phyloP scores from a whole-genome alignment of 2,888 invertebrate species.

The Dolichopus griseipennis region DNA sequence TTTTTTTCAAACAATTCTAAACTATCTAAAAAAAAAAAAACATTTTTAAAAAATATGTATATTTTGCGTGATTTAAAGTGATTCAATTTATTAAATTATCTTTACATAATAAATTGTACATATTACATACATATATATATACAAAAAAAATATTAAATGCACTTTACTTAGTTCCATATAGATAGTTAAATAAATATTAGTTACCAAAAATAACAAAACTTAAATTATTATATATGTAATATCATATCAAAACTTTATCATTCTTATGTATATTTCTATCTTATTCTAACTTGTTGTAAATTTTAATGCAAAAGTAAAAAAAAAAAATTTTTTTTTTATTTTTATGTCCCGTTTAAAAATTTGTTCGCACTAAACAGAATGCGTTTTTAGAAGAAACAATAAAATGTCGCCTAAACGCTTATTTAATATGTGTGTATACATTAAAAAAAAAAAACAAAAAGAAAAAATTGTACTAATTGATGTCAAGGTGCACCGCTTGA shows the following conservation, averaged over 20 bases:
- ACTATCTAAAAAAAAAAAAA: neutral
- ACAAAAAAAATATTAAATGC: too few species aligned
- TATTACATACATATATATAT: too few species aligned
- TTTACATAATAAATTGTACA: neutral
- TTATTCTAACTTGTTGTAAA: neutral
- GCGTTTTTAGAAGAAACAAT: neutral
- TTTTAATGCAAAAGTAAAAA: too few species aligned
- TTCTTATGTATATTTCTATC: neutral
- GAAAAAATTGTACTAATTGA: constrained; percentile 30
- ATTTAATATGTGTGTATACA: constrained; percentile 9
- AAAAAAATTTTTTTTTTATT: neutral
- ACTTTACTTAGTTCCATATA: too few species aligned
- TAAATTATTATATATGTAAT: too few species aligned
- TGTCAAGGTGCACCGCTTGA: constrained; percentile 38
- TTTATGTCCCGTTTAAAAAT: neutral
- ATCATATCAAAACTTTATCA: neutral
- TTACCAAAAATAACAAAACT: neutral
- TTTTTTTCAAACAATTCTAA: too few species aligned
- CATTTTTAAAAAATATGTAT: neutral
- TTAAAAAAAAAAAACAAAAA: too few species aligned
- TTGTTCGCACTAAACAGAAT: neutral
- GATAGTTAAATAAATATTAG: neutral
- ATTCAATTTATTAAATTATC: neutral
- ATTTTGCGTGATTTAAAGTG: neutral
- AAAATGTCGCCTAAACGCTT: constrained; percentile 6